Base-by-base conservation (phyloP, 2,113 vertebrate genomes). In the Oreocharis arfaki region DNA sequence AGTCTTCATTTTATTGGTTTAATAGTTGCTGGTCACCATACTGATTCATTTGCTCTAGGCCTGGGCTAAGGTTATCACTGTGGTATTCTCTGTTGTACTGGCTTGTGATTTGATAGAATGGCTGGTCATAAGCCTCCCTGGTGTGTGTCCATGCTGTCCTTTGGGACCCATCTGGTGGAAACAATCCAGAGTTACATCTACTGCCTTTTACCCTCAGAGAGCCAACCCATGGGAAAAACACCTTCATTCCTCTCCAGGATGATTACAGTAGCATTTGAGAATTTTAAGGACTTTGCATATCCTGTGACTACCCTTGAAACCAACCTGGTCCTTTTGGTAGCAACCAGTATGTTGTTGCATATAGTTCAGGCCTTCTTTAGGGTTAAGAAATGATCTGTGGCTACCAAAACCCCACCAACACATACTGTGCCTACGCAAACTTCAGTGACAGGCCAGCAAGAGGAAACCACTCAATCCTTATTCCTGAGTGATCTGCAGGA, bases 331-430 rank as follows among this genome's bases (percentile, higher is more conserved):
- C 35, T 69, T 84, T 76, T 41, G 47, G 21, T 56, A 60, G 46
- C 55, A 27, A 35, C 33, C 41, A 55, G 11, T 53, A 11, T 27
- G 6, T 61, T 75, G 78, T 47, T 55, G 71, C 35, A 37, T 37
- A 22, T 33, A 22, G 56, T 41, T 53, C 70, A 76, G 35, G 10
- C 27, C 22, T 35, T 77, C 41, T 42, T 77, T 23, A 70, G 32
- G 41, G 16, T 63, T 84, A 44, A 69, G 79, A 53, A 70, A 56
- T 0, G 0, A 56, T 55, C 64, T 33, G 13, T 60, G 47, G 20
- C 21, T 60, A 35, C 17, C 0, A 0, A 60, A 82, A 89, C 14
- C 30, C 46, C 7, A 11, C 9, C 0, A 0, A 75, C 19, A 24
- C 0, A 0, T 65, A 26, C 28, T 59, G n/a, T 47, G 26, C n/a